Evolutionary conservation across 1,140 invertebrate genomes (phyloP).

Genomic region (Drosophila kurseongensis): DNA sequence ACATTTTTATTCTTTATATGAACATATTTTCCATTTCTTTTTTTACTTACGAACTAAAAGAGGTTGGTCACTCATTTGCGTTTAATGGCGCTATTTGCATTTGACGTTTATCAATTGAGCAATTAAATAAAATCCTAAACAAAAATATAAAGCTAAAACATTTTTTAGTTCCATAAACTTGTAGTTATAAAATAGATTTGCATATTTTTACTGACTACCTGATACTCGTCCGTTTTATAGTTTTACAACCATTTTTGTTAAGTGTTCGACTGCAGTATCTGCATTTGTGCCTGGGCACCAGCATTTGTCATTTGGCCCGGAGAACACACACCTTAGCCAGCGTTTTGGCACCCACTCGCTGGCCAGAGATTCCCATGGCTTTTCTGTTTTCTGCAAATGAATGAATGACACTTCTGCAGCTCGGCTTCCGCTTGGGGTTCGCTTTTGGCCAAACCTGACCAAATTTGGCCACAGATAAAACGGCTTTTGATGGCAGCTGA

Average conservation of each 20-base stretch:
- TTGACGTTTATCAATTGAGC: too few species aligned
- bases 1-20: too few species aligned
- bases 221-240: neutral
- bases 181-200: too few species aligned
- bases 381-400: constrained; percentile 10
- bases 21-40: too few species aligned
- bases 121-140: too few species aligned
- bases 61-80: too few species aligned
- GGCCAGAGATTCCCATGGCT: constrained; percentile 71
- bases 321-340: constrained; percentile 58
- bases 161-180: too few species aligned
- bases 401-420: constrained; percentile 71
- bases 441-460: constrained; percentile 63
- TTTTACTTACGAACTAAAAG: too few species aligned
- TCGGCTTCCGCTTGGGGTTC: constrained; percentile 38
- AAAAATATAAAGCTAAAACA: too few species aligned
- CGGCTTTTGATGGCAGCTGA: constrained; percentile 66
- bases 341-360: constrained; percentile 69
- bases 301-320: constrained; percentile 42
- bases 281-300: constrained; percentile 10
- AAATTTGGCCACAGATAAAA: constrained; percentile 70
- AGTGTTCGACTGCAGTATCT: constrained; percentile 12
- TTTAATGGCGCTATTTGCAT: too few species aligned
- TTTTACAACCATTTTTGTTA: neutral
- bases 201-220: neutral